Conservation (phyloP, 2,888 invertebrate genomes). For the Himalopsyche anomala region DNA sequence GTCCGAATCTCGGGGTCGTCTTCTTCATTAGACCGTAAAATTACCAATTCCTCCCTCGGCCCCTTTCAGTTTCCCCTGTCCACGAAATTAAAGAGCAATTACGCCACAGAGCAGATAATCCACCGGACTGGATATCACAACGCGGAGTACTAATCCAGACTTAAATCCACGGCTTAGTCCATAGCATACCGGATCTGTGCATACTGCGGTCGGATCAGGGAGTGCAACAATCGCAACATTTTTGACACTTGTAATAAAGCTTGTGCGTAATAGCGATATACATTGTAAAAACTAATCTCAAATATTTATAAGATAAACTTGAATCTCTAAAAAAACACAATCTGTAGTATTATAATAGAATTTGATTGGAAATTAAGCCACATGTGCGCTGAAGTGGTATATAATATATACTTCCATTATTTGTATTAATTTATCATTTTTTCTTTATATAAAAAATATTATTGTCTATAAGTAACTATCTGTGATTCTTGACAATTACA, state of each 20-base stretch:
- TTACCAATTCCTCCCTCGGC: slow-evolving; percentile 62
- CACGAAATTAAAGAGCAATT: slow-evolving; percentile 66
- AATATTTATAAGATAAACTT: no score
- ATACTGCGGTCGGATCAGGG: slow-evolving; percentile 47
- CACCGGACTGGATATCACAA: slow-evolving; percentile 50
- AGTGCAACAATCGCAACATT: background rate
- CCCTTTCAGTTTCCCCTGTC: slow-evolving; percentile 47
- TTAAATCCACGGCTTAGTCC: slow-evolving; percentile 48
- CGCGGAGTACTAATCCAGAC: slow-evolving; percentile 52
- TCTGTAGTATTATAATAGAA: no score
- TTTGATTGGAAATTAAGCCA: no score
- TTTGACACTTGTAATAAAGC: background rate
- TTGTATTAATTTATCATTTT: no score
- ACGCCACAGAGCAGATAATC: slow-evolving; percentile 62
- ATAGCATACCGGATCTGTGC: slow-evolving; percentile 44
- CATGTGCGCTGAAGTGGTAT: no score
- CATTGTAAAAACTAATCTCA: no score
- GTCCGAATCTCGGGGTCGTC: slow-evolving; percentile 49
- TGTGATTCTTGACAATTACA: no score
- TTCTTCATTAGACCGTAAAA: slow-evolving; percentile 64
- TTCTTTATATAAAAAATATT: no score
- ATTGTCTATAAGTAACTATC: no score
- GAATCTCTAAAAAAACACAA: no score
- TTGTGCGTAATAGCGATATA: no score
- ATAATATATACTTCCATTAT: no score